These are phyloP conservation scores for Illadopsis cleaveri DNA, from an alignment of 2,113 vertebrate genomes.

Conservation along the genomic window DNA sequence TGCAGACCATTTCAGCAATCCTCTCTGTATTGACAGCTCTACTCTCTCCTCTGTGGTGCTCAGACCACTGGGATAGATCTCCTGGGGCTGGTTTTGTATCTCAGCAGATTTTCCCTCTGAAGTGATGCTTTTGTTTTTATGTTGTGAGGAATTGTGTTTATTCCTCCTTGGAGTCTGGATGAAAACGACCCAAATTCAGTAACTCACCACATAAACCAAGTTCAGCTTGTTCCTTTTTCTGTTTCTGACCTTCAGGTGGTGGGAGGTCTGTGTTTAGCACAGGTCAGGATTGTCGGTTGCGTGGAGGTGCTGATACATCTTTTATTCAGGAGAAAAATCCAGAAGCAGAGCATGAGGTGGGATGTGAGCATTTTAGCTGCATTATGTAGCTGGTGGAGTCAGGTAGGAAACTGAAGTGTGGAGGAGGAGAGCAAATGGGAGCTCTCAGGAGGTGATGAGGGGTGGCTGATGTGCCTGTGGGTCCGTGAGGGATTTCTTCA, in stretches of 20 bases:
- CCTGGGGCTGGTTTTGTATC: neutral
- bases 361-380: neutral
- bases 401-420: neutral
- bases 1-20: neutral
- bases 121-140: neutral
- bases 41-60: neutral
- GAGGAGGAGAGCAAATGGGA: neutral
- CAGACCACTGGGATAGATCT: neutral
- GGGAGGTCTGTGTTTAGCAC: neutral
- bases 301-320: neutral
- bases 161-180: neutral
- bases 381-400: neutral
- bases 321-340: neutral
- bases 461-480: neutral
- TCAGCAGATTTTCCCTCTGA: neutral
- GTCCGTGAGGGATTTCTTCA: neutral
- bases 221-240: neutral
- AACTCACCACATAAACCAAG: neutral
- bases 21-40: conserved; percentile 21
- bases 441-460: neutral
- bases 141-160: neutral
- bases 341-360: neutral
- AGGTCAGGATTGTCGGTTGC: neutral
- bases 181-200: neutral
- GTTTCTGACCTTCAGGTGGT: neutral